A percentile compares a stretch with the other conserved stretches of the same genome.
These are phyloP conservation scores for Tupiocoris notatus DNA, from an alignment of 2,888 invertebrate species.

Conservation along the genomic window DNA sequence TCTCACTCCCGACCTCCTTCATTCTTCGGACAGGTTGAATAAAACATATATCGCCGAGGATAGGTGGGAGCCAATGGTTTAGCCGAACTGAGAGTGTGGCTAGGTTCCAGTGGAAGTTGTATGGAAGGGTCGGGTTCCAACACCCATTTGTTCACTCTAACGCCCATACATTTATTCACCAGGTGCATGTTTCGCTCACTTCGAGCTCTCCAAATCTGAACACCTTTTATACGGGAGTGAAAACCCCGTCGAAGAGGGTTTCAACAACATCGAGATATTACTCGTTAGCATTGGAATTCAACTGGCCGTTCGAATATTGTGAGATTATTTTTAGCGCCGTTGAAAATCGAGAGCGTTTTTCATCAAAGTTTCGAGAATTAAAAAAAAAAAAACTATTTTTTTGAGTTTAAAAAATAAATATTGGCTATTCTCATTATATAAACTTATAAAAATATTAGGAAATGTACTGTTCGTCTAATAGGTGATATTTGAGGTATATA, in stretches of 20 bases:
- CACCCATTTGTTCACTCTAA: conserved; percentile 41
- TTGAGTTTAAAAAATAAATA: no score
- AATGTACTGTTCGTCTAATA: no score
- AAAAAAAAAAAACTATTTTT: no score
- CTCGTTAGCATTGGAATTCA: no score
- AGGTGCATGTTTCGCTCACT: conserved; percentile 39
- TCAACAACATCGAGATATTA: no score
- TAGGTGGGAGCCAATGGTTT: background rate
- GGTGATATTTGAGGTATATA: no score
- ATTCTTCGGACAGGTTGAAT: conserved; percentile 36
- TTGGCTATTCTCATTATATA: no score
- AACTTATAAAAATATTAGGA: no score
- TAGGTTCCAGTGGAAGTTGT: background rate
- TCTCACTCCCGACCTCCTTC: background rate
- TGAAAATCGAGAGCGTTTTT: no score
- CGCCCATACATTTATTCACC: conserved; percentile 40
- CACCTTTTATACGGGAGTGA: conserved; percentile 24
- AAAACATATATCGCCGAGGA: conserved; percentile 31
- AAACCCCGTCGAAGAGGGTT: background rate
- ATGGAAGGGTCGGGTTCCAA: conserved; percentile 31
- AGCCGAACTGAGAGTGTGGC: background rate
- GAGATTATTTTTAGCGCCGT: no score
- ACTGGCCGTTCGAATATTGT: no score
- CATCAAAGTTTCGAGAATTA: no score
- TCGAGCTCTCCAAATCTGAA: conserved; percentile 36